Evolutionary conservation across 37 sponge, comb jelly and placozoan species (phyloP).

Genomic region (Hexactinellida sp.): DNA sequence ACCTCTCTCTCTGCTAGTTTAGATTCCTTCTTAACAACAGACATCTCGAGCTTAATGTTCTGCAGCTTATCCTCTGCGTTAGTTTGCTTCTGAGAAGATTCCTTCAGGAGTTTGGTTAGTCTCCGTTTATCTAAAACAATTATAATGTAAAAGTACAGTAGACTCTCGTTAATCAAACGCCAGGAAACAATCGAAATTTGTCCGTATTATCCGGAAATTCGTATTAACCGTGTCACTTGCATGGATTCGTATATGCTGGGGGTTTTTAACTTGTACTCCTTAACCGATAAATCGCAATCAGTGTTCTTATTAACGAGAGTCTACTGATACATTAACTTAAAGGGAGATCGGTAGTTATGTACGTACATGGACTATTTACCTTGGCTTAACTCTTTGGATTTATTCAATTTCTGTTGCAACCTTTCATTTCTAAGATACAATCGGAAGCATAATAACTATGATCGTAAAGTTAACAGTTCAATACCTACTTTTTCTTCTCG

Average conservation of each 20-base stretch:
- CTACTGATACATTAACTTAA: no score
- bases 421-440: slow-evolving; percentile 13
- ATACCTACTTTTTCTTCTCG: neutral
- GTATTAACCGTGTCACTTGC: no score
- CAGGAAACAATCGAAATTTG: no score
- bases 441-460: neutral
- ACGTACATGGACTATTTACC: no score
- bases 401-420: neutral
- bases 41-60: neutral
- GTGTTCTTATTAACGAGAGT: no score
- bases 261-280: no score
- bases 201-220: no score
- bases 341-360: no score
- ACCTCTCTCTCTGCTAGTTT: neutral
- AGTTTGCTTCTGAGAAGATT: neutral
- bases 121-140: neutral
- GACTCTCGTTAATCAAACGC: no score
- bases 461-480: neutral
- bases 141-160: no score
- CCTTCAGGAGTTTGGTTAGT: neutral
- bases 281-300: no score
- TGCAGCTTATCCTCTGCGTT: neutral
- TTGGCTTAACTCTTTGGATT: neutral
- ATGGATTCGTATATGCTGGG: no score
- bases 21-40: neutral